Evolutionary conservation across 2,113 vertebrate species (phyloP), one percentile per base, ranked within the genome.

Genomic region (Dipodomys stephensi): DNA sequence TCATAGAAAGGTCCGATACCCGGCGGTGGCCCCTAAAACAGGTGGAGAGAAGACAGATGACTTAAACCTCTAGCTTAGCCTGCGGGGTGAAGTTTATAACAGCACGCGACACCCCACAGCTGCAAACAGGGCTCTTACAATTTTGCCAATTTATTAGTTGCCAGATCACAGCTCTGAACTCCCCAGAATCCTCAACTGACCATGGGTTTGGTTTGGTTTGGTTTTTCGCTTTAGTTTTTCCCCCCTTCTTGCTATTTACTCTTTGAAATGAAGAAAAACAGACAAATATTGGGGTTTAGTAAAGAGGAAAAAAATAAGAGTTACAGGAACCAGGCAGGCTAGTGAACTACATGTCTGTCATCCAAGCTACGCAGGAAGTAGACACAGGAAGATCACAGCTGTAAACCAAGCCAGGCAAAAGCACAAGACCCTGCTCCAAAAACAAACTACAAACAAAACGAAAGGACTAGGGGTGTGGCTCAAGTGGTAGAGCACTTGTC

Each of bases 1-100:
- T 98, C 98, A 9, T 98, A 98, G 95, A 95, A 98, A 53, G 97
- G 97, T 57, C 83, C 83, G 1, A 25, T 39, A 6, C 82, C 83
- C 6, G 98, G 96, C 0, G 72, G 79, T 1, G 93, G 81, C 46
- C 74, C 88, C 98, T 98, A 68, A 72, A 39, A 96, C 0, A 22
- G 9, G 0, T 1, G 15, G 0, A 9, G 77, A 78, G 72, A 76
- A 23, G n/a, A 28, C 2, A n/a, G 76, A 82, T 3, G 16, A 57
- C 4, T 0, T 0, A 22, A 44, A 96, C 4, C 35, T 18, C 44
- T 28, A 0, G 3, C 12, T n/a, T 12, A 44, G 32, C 15, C 35
- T n/a, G 9, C 39, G 39, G 32, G 30, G 32, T 23, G 15, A 25
- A 67, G 23, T 0, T 7, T 4, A 62, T 4, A 22, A 28, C 7